Base-by-base conservation (phyloP, 2,797 vertebrate genomes). In the Lagocephalus sceleratus region DNA sequence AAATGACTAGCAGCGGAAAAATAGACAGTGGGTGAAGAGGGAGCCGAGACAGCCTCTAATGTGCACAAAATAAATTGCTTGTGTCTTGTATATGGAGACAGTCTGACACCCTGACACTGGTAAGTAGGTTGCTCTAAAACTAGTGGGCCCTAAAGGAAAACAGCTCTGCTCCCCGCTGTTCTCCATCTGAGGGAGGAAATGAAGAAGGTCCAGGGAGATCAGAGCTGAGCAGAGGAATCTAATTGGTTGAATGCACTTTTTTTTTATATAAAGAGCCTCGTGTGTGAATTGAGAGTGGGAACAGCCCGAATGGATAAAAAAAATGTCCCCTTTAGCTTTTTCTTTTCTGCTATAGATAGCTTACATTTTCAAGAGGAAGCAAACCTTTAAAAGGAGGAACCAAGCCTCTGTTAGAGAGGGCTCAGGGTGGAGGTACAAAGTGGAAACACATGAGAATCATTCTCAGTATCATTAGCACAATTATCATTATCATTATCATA, bases 71-170 rank as follows among this genome's bases (percentile, higher is more conserved):
- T 63, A 68, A 76, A 73, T 66, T 47, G 67, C 51, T 68, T 1
- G 23, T 61, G 64, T 61, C 56, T 39, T 69, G 75, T 66, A 65
- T 38, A 22, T 64, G 43, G 57, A 60, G 51, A 48, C 57, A 5
- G 20, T 19, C 52, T 71, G 73, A 75, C 63, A 51, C 20, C 16
- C 42, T 56, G 63, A 56, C 65, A 46, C 42, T 5, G n/a, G 63
- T 48, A 75, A 73, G 71, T 73, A 81, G 72, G 72, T 55, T 66
- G 66, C 48, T 59, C 60, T 66, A 63, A 81, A 81, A 73, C 43
- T 2, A 45, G 68, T 3, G 19, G 59, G 57, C 56, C 71, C 60
- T 67, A 15, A 46, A 71, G 73, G 68, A 40, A 51, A 63, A 60
- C 50, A 12, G 46, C 58, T 26, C 49, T 1, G 44, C 21, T 51